phyloP scores from a whole-genome alignment of 2,113 vertebrate genomes.

The Cebus imitator region DNA sequence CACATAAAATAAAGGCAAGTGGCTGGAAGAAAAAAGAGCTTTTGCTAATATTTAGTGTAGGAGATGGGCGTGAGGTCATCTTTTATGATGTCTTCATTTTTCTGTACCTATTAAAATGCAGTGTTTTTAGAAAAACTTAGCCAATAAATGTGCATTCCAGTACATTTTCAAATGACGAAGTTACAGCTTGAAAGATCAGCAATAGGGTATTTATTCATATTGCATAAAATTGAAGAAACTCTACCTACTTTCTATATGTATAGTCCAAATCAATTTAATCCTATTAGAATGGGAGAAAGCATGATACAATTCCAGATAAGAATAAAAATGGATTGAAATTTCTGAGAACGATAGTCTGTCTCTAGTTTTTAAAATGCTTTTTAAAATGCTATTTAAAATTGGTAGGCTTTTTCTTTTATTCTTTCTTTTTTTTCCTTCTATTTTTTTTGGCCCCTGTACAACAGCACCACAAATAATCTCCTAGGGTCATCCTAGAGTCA shows the following conservation, averaged over 20 bases:
- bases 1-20: neutral
- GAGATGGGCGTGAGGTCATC: neutral
- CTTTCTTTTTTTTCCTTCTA: fast-evolving
- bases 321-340: neutral
- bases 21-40: neutral
- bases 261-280: neutral
- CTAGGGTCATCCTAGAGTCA: neutral
- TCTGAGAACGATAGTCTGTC: neutral
- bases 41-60: neutral
- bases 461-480: neutral
- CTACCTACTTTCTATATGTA: neutral
- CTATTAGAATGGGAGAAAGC: neutral
- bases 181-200: neutral
- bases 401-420: neutral
- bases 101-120: neutral
- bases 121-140: neutral
- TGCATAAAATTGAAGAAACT: neutral
- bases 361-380: conserved; percentile 1
- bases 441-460: neutral
- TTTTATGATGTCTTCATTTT: neutral
- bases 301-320: neutral
- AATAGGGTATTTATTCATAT: neutral
- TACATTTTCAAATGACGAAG: neutral
- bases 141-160: neutral
- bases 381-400: neutral